phyloP scores from a whole-genome alignment of 2,888 invertebrate species.

The Hecatera dysodea region DNA sequence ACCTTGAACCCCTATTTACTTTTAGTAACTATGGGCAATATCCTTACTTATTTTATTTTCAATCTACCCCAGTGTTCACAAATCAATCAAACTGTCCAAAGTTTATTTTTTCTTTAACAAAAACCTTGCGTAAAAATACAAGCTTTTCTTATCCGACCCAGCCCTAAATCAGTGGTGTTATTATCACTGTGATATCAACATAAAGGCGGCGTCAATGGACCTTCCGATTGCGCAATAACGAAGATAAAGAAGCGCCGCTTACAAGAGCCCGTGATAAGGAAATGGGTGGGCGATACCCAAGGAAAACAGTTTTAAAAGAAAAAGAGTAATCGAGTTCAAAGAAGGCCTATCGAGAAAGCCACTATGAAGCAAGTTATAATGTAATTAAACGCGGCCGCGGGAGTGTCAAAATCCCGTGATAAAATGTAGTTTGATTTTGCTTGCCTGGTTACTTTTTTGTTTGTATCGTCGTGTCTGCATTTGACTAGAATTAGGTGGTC shows the following conservation, averaged over 20 bases:
- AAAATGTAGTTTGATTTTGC: not conserved
- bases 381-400: not conserved
- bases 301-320: slow-evolving; percentile 15
- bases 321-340: slow-evolving; percentile 7
- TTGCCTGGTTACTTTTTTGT: not conserved
- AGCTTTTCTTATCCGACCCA: slow-evolving; percentile 40
- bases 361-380: not conserved
- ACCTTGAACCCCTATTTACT: not conserved
- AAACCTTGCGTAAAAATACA: slow-evolving; percentile 17
- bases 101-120: not conserved
- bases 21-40: not conserved
- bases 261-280: slow-evolving; percentile 29
- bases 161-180: slow-evolving; percentile 63
- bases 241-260: slow-evolving; percentile 43
- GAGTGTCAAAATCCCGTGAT: not conserved
- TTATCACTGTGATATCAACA: slow-evolving; percentile 60
- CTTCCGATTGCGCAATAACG: slow-evolving; percentile 37
- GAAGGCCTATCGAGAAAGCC: not conserved
- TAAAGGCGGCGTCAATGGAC: slow-evolving; percentile 44
- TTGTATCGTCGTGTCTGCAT: no score
- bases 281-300: slow-evolving; percentile 40
- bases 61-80: not conserved
- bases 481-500: no score
- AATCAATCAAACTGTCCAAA: slow-evolving; percentile 19
- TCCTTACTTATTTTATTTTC: not conserved